Conservation (phyloP, 2,888 invertebrate species). For the Amiota minor region DNA sequence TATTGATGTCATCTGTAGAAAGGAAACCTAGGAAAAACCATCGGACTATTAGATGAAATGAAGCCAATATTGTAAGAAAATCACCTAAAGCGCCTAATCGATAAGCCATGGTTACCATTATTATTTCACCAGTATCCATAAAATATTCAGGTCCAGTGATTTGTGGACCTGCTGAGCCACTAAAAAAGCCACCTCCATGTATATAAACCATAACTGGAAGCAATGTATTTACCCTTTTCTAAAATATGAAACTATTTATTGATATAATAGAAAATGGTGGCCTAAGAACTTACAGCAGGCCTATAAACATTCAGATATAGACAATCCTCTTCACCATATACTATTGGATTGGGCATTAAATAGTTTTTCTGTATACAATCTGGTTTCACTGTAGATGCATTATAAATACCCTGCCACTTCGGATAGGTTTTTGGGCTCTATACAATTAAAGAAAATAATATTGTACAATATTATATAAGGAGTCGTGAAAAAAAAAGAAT, state of each 20-base stretch:
- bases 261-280: not conserved
- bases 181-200: conserved; percentile 76
- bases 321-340: conserved; percentile 75
- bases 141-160: conserved; percentile 75
- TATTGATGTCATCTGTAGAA: conserved; percentile 73
- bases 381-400: conserved; percentile 69
- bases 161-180: conserved; percentile 73
- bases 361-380: conserved; percentile 76
- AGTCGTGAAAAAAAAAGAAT: conserved; percentile 1
- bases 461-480: not conserved
- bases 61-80: not conserved
- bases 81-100: conserved; percentile 71
- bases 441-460: conserved; percentile 3
- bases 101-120: conserved; percentile 75
- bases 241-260: not conserved
- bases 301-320: conserved; percentile 75
- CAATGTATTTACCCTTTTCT: not conserved
- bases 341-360: conserved; percentile 63
- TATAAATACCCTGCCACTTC: conserved; percentile 53
- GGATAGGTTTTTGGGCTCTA: conserved; percentile 67
- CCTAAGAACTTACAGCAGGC: conserved; percentile 57
- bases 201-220: conserved; percentile 76
- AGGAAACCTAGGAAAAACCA: conserved; percentile 70
- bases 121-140: conserved; percentile 74
- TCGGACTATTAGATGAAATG: not conserved